Base-by-base conservation (phyloP, 1,140 invertebrate species). In the Drosophila pruinosa region DNA sequence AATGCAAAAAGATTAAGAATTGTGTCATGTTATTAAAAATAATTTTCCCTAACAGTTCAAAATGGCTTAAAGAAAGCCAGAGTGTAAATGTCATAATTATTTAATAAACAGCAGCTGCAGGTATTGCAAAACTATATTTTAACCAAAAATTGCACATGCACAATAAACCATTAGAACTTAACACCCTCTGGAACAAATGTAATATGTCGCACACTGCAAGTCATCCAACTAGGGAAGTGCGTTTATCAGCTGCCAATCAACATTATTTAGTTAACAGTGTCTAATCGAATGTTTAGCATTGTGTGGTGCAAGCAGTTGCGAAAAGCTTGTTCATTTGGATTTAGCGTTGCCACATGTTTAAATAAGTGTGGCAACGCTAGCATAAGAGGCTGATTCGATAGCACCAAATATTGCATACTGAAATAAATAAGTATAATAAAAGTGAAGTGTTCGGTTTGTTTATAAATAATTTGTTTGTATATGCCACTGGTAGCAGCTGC, bases 1-100 rank as follows among this genome's bases (percentile, higher is more conserved):
- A 77, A 41, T 48, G 65, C 53, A 58, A 72, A 62, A 75, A 65
- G 31, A 43, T 64, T 67, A 62, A 56, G 76, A 75, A 86, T 80
- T 86, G 78, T 78, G 70, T 58, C 75, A 65, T 12, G 15, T 36
- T 74, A 71, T 59, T 57, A 48, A 70, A 58, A 59, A 64, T 72
- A 28, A 75, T 75, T 78, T 75, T 39, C 43, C 39, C 45, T 36
- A 52, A 47, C n/a, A n/a, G n/a, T n/a, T n/a, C 10, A 38, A 67
- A 59, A 17, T 14, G 14, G 15, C 3, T 31, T 4, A 22, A 47
- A 22, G 0, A 38, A 36, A 63, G 5, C 8, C 0, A 24, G 5
- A 1, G 28, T 47, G 6, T 41, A 41, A 63, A 70, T 38, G 28
- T 26, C 39, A 62, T 61, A 5, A 50, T 52, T 62, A 62, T 41